phyloP scores from a whole-genome alignment of 2,888 invertebrate species.

The Melanostoma scalare region DNA sequence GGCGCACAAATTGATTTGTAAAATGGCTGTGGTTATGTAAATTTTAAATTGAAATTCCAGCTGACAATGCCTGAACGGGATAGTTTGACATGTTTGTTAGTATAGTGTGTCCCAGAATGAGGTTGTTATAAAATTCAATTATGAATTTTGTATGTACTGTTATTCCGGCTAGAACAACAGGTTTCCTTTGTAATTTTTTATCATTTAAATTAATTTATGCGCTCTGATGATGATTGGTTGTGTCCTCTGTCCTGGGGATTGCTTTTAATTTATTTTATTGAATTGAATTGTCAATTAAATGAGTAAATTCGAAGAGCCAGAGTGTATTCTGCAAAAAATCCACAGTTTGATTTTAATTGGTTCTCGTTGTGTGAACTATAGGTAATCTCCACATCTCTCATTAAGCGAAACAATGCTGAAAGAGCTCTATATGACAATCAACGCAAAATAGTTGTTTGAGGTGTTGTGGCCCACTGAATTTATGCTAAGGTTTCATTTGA shows the following conservation, averaged over 20 bases:
- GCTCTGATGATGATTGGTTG: slow-evolving; percentile 3
- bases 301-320: no score
- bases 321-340: no score
- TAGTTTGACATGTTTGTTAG: slow-evolving; percentile 69
- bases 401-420: no score
- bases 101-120: slow-evolving; percentile 49
- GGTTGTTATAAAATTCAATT: slow-evolving; percentile 71
- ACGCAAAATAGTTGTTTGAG: no score
- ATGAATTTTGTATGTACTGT: slow-evolving; percentile 63
- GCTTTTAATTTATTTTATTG: background rate
- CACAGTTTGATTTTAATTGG: no score
- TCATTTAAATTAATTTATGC: slow-evolving; percentile 71
- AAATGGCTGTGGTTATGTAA: slow-evolving; percentile 72
- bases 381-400: no score
- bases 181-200: slow-evolving; percentile 57
- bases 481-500: no score
- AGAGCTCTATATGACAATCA: no score
- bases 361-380: no score
- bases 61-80: slow-evolving; percentile 68
- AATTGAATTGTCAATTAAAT: no score
- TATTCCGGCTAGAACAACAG: slow-evolving; percentile 53
- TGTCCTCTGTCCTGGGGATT: background rate
- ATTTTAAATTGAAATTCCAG: slow-evolving; percentile 73
- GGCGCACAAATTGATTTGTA: slow-evolving; percentile 72
- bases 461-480: no score